Percentiles rank a stretch among this genome's conserved stretches.
These are phyloP conservation scores for Bombus cullumanus DNA, from an alignment of 1,140 invertebrate genomes.

Conservation along the genomic window DNA sequence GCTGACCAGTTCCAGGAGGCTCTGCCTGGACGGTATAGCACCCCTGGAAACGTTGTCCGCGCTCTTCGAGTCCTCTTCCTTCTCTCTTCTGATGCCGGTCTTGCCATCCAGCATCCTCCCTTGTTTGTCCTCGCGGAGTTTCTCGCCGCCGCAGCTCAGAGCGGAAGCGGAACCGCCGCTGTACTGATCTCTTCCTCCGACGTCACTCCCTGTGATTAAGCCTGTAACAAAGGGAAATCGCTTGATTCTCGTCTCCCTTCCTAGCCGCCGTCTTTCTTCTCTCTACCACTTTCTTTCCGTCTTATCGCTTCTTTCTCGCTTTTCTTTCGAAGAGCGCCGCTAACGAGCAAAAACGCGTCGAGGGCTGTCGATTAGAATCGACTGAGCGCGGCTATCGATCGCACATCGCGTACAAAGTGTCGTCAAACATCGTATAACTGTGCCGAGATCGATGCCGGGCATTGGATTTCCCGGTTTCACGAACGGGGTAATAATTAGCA, in stretches of 20 bases:
- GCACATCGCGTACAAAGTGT: background rate
- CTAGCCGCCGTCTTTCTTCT: too few species aligned
- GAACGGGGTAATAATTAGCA: conserved; percentile 34
- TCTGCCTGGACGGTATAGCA: conserved; percentile 78
- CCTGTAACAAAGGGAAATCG: conserved; percentile 76
- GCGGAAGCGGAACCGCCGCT: conserved; percentile 77
- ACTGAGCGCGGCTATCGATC: background rate
- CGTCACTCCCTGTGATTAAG: conserved; percentile 83
- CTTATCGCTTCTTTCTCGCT: too few species aligned
- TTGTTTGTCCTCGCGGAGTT: conserved; percentile 80
- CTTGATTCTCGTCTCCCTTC: background rate
- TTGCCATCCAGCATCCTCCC: conserved; percentile 72
- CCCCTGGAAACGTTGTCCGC: conserved; percentile 76
- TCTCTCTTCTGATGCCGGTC: conserved; percentile 65
- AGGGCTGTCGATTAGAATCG: background rate
- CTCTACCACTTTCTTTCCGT: too few species aligned
- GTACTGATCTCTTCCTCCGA: conserved; percentile 81
- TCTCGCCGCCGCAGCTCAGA: conserved; percentile 75
- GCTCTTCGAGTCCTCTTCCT: conserved; percentile 80
- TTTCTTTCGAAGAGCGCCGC: background rate
- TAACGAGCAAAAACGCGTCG: background rate
- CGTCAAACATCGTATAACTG: background rate
- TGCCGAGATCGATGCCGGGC: background rate
- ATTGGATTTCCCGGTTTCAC: conserved; percentile 12
- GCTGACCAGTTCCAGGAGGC: conserved; percentile 80